Conservation (phyloP, 2,888 invertebrate genomes). For the Lypha dubia region DNA sequence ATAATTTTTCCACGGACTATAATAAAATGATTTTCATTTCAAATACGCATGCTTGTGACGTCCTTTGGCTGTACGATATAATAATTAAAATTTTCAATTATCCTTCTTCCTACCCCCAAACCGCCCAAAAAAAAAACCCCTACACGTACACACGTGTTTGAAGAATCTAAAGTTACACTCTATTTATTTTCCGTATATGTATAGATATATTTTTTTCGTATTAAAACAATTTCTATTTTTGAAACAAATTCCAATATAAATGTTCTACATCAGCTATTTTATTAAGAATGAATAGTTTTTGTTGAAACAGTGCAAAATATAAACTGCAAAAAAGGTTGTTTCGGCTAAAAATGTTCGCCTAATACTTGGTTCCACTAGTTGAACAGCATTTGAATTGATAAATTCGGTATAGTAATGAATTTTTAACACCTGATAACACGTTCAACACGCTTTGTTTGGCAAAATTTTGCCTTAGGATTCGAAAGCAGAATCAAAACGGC, state of each 20-base stretch:
- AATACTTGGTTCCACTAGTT: slow-evolving; percentile 65
- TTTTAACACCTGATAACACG: slow-evolving; percentile 32
- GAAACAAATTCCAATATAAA: slow-evolving; percentile 48
- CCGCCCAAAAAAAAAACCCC: background rate
- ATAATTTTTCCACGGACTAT: too few relatives aligned
- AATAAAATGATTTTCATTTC: too few relatives aligned
- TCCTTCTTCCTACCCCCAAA: background rate
- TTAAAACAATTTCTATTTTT: slow-evolving; percentile 5
- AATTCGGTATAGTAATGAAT: slow-evolving; percentile 9
- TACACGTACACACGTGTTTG: background rate
- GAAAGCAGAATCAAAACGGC: slow-evolving; percentile 15
- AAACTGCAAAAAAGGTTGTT: slow-evolving; percentile 13
- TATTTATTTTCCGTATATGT: slow-evolving; percentile 34
- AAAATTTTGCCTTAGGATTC: slow-evolving; percentile 2
- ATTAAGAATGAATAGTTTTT: slow-evolving; percentile 4
- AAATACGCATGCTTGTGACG: too few relatives aligned
- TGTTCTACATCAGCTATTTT: slow-evolving; percentile 59
- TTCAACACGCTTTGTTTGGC: slow-evolving; percentile 27
- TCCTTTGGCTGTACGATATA: too few relatives aligned
- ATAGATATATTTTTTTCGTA: background rate
- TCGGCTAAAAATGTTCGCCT: slow-evolving; percentile 55
- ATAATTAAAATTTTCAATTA: background rate
- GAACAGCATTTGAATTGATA: slow-evolving; percentile 50
- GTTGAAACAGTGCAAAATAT: background rate
- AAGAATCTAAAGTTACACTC: slow-evolving; percentile 34